Evolutionary conservation across 2,797 vertebrate species (phyloP).

Genomic region (Tympanoctomys barrerae): DNA sequence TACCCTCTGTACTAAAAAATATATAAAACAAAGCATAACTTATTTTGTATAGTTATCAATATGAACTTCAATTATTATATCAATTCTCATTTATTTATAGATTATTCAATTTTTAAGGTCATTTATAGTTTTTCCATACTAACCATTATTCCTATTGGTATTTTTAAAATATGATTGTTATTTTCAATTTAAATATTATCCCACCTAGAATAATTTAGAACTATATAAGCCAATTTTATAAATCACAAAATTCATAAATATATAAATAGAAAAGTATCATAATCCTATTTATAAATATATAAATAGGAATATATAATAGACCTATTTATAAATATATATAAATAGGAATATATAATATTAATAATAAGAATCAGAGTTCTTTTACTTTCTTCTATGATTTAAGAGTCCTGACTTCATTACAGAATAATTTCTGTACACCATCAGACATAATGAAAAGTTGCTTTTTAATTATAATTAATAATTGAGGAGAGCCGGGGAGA

Average conservation of each 20-base stretch:
- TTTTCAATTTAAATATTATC: constrained; percentile 50
- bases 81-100: constrained; percentile 34
- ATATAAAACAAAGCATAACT: constrained; percentile 49
- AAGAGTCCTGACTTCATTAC: constrained; percentile 9
- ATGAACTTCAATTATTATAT: background rate
- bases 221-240: background rate
- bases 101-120: constrained; percentile 50
- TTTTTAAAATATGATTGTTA: constrained; percentile 47
- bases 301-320: background rate
- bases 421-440: background rate
- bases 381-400: constrained; percentile 53
- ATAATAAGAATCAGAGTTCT: constrained; percentile 55
- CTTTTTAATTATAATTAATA: constrained; percentile 50
- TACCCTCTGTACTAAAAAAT: background rate
- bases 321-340: background rate
- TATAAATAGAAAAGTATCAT: background rate
- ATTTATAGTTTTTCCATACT: constrained; percentile 21
- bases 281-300: background rate
- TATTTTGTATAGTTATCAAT: background rate
- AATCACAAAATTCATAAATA: constrained; percentile 29
- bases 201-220: constrained; percentile 36
- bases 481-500: background rate
- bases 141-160: constrained; percentile 9
- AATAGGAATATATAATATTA: constrained; percentile 22
- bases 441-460: background rate